Percentiles rank a stretch among this genome's conserved stretches.
Evolutionary conservation across 2,888 invertebrate genomes (phyloP).

Genomic region (Napeogenes inachia): DNA sequence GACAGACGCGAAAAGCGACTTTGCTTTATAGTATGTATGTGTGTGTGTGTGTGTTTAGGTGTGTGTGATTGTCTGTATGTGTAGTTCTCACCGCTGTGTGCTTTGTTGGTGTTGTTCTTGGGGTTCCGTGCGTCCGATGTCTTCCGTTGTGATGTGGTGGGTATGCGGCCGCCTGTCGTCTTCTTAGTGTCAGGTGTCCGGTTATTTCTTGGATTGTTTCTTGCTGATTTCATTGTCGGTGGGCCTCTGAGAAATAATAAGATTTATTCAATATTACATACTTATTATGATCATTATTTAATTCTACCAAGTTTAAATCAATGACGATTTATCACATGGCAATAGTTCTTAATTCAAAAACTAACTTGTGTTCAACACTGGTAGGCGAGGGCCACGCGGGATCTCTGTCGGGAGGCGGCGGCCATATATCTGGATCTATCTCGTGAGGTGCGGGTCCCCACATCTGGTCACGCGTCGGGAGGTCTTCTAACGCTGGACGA

Average conservation of each 20-base stretch:
- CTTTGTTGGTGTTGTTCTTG: conserved; percentile 52
- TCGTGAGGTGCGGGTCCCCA: conserved; percentile 73
- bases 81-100: conserved; percentile 58
- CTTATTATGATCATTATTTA: too few species aligned
- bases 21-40: too few species aligned
- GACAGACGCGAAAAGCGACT: too few species aligned
- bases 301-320: background rate
- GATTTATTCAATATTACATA: background rate
- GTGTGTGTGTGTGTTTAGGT: too few species aligned
- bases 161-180: conserved; percentile 46
- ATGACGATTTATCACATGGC: background rate
- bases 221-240: conserved; percentile 61
- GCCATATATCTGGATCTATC: conserved; percentile 89
- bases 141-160: conserved; percentile 63
- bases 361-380: conserved; percentile 84
- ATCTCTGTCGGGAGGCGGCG: conserved; percentile 80
- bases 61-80: too few species aligned
- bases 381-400: conserved; percentile 93
- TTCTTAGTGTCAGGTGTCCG: conserved; percentile 52
- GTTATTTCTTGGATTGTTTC: conserved; percentile 53
- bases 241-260: conserved; percentile 49
- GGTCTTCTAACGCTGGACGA: conserved; percentile 66
- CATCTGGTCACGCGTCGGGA: conserved; percentile 67
- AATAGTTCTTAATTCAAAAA: conserved; percentile 17
- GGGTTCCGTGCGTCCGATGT: conserved; percentile 62